phyloP scores from a whole-genome alignment of 2,113 vertebrate species.

The Nettapus auritus region DNA sequence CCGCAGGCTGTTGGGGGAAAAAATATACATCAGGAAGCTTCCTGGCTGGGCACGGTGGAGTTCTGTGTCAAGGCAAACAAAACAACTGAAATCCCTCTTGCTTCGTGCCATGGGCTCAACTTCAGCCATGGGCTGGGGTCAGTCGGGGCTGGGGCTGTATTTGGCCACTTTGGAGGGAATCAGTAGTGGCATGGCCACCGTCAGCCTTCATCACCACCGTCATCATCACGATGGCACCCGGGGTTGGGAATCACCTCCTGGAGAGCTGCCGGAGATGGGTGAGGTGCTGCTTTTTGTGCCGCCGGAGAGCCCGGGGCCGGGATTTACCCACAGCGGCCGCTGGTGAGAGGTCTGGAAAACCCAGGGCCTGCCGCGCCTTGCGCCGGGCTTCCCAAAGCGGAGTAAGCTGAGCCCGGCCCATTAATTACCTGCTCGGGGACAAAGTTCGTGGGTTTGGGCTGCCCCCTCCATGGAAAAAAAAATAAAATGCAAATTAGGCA shows the following conservation, averaged over 20 bases:
- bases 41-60: background rate
- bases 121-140: background rate
- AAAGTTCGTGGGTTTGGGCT: background rate
- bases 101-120: background rate
- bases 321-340: rapidly evolving
- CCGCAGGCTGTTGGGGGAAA: background rate
- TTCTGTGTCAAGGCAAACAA: background rate
- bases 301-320: background rate
- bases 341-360: background rate
- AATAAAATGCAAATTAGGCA: background rate
- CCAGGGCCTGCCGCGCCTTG: background rate
- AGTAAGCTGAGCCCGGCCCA: background rate
- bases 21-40: background rate
- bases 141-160: no score
- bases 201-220: background rate
- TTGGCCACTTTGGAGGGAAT: background rate
- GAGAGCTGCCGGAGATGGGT: background rate
- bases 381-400: background rate
- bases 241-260: background rate
- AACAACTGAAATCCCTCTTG: background rate
- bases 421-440: background rate
- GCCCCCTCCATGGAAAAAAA: background rate
- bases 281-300: background rate
- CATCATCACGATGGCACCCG: background rate
- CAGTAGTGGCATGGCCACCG: background rate